Percentiles rank a stretch among this genome's conserved stretches.
These are phyloP conservation scores for Silurus aristotelis DNA, from an alignment of 2,797 vertebrate genomes.

Conservation along the genomic window DNA sequence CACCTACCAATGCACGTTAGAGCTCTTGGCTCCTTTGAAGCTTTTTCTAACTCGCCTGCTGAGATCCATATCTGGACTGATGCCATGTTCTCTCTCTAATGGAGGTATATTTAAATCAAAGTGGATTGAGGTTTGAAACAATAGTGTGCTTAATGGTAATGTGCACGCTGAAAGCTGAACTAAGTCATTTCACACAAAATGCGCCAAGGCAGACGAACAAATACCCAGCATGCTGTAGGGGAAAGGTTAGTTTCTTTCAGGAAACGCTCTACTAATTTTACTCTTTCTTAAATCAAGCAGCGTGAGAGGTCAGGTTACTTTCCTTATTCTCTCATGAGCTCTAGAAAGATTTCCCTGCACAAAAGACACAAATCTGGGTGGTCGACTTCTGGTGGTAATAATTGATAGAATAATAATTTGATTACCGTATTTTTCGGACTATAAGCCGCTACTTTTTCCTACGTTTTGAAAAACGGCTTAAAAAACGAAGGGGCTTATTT, in stretches of 20 bases:
- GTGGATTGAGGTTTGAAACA: slow-evolving; percentile 57
- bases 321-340: slow-evolving; percentile 32
- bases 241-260: slow-evolving; percentile 64
- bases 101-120: slow-evolving; percentile 56
- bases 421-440: not conserved
- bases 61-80: slow-evolving; percentile 52
- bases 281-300: slow-evolving; percentile 48
- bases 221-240: slow-evolving; percentile 50
- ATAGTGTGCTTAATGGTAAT: slow-evolving; percentile 57
- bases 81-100: slow-evolving; percentile 57
- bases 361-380: slow-evolving; percentile 15
- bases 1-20: slow-evolving; percentile 32
- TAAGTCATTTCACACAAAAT: slow-evolving; percentile 36
- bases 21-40: slow-evolving; percentile 38
- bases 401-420: not conserved
- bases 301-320: slow-evolving; percentile 47
- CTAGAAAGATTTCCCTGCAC: not conserved
- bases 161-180: slow-evolving; percentile 58
- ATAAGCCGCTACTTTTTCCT: too few relatives aligned
- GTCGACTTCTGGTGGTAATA: not conserved
- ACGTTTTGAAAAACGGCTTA: too few relatives aligned
- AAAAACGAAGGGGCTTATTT: too few relatives aligned
- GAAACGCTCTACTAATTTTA: slow-evolving; percentile 60
- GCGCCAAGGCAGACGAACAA: slow-evolving; percentile 60
- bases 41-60: slow-evolving; percentile 43